Conservation (phyloP, 2,797 vertebrate genomes). For the Sebastiscus albofasciatus region DNA sequence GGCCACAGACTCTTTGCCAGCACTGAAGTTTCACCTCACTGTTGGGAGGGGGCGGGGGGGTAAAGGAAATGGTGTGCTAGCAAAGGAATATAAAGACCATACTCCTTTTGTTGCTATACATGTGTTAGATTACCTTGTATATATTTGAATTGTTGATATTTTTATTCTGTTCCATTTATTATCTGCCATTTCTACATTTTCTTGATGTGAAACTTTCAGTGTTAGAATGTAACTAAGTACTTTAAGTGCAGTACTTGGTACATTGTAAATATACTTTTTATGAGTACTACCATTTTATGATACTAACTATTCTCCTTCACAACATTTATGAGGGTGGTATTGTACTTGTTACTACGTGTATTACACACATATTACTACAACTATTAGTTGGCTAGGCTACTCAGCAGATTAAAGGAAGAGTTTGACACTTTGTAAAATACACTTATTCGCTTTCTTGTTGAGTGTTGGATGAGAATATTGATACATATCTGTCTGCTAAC, state of each 20-base stretch:
- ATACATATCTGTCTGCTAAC: accelerated
- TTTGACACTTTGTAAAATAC: too few species aligned
- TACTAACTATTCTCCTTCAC: not conserved
- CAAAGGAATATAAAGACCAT: not conserved
- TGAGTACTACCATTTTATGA: not conserved
- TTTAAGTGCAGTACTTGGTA: too few species aligned
- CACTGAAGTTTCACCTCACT: not conserved
- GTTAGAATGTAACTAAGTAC: not conserved
- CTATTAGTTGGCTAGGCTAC: not conserved
- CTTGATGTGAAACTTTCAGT: not conserved
- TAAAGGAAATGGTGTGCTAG: not conserved
- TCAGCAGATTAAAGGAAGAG: not conserved
- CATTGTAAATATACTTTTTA: not conserved
- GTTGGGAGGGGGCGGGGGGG: not conserved
- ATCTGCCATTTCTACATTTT: not conserved
- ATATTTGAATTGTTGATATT: not conserved
- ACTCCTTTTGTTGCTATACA: not conserved
- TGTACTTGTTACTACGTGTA: not conserved
- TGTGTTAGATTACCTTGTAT: not conserved
- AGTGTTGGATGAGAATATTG: not conserved
- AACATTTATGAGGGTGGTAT: not conserved
- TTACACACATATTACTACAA: not conserved
- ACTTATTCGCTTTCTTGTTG: too few species aligned
- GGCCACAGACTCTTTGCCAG: conserved; percentile 1
- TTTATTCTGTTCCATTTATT: not conserved